A percentile compares a stretch with the other conserved stretches of the same genome.
phyloP scores from a whole-genome alignment of 2,797 vertebrate genomes.

The Borostomias antarcticus region DNA sequence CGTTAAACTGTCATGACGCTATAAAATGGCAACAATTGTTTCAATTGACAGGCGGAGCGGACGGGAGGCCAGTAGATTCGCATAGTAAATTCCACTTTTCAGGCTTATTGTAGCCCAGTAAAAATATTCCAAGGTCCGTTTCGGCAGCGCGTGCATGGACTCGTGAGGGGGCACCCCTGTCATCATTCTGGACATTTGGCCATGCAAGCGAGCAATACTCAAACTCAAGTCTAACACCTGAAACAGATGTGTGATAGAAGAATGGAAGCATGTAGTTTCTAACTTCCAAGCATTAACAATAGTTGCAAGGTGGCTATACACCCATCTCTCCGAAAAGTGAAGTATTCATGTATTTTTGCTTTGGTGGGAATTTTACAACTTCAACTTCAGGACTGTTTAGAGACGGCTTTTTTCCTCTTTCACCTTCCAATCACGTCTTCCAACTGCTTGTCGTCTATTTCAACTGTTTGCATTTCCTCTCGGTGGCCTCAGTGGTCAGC shows the following conservation, averaged over 20 bases:
- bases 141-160: constrained; percentile 11
- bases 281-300: not conserved
- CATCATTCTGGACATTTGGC: not conserved
- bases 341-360: too few species aligned
- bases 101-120: too few species aligned
- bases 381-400: not conserved
- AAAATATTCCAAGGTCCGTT: constrained; percentile 11
- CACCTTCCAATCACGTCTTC: too few species aligned
- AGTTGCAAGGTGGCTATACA: not conserved
- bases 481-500: not conserved
- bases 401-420: too few species aligned
- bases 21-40: constrained; percentile 21
- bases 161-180: not conserved
- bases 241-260: not conserved
- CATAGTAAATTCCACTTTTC: too few species aligned
- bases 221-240: too few species aligned
- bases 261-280: not conserved
- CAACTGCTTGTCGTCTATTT: not conserved
- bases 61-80: too few species aligned
- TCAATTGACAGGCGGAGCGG: constrained; percentile 21
- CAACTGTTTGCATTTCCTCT: constrained; percentile 25
- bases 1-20: constrained; percentile 49
- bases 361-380: too few species aligned
- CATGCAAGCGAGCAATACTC: not conserved
- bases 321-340: not conserved